A percentile compares a stretch with the other conserved stretches of the same genome.
Conservation (phyloP, 2,888 invertebrate species). For the Aphelenchoides bicaudatus region DNA sequence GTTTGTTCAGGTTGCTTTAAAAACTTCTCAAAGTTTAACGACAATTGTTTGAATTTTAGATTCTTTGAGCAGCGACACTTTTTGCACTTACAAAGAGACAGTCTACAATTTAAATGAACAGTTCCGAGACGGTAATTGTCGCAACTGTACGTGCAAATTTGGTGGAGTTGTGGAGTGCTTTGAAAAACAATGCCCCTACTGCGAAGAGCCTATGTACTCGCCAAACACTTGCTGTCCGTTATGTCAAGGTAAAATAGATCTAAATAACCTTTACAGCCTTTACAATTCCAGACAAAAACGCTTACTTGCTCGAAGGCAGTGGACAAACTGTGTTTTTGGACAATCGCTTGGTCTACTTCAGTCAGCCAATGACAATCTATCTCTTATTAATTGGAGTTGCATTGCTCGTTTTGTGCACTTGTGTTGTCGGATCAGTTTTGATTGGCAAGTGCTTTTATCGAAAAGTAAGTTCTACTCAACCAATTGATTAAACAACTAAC, state of each 20-base stretch:
- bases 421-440: neutral
- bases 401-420: neutral
- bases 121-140: conserved; percentile 48
- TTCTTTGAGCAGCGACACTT: neutral
- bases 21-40: neutral
- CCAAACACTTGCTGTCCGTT: conserved; percentile 28
- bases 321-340: neutral
- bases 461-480: neutral
- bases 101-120: conserved; percentile 49
- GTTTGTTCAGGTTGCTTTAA: conserved; percentile 62
- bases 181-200: conserved; percentile 50
- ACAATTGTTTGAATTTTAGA: neutral
- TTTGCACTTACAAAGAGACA: conserved; percentile 44
- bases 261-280: neutral
- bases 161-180: conserved; percentile 51
- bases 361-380: neutral
- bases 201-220: conserved; percentile 13
- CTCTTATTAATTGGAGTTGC: neutral
- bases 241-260: conserved; percentile 23
- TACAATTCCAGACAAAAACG: conserved; percentile 15
- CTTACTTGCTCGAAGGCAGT: conserved; percentile 13
- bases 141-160: conserved; percentile 50
- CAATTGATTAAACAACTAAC: too few relatives aligned
- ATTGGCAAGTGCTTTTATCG: neutral
- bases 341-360: neutral